Conservation (phyloP, 2,113 vertebrate genomes). For the Fregata magnificens region DNA sequence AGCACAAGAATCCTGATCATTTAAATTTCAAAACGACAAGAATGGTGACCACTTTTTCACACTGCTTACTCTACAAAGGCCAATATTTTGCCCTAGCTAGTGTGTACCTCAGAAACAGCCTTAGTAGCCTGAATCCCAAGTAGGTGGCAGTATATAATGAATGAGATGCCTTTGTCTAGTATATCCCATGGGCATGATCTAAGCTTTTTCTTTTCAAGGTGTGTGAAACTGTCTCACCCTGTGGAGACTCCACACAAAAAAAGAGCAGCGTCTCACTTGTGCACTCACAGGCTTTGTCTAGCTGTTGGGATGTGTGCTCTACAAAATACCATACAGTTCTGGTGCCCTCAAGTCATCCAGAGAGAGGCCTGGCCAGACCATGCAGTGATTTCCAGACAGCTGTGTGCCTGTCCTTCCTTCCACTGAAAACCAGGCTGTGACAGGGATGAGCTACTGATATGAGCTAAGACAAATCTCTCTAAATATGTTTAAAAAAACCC, state of each 20-base stretch:
- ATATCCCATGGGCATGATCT: background rate
- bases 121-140: background rate
- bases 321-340: background rate
- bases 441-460: background rate
- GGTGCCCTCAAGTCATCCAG: background rate
- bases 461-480: background rate
- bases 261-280: background rate
- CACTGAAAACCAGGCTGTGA: background rate
- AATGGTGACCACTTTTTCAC: background rate
- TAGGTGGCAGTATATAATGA: background rate
- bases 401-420: background rate
- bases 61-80: background rate
- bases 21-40: background rate
- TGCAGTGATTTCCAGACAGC: background rate
- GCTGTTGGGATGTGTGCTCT: background rate
- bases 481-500: background rate
- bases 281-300: background rate
- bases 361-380: background rate
- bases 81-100: background rate
- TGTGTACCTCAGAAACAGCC: background rate
- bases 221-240: background rate
- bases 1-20: background rate
- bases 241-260: background rate
- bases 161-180: background rate
- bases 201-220: background rate